A percentile compares a stretch with the other conserved stretches of the same genome.
These are phyloP conservation scores for Penelope pileata DNA, from an alignment of 2,113 vertebrate species.

Conservation along the genomic window DNA sequence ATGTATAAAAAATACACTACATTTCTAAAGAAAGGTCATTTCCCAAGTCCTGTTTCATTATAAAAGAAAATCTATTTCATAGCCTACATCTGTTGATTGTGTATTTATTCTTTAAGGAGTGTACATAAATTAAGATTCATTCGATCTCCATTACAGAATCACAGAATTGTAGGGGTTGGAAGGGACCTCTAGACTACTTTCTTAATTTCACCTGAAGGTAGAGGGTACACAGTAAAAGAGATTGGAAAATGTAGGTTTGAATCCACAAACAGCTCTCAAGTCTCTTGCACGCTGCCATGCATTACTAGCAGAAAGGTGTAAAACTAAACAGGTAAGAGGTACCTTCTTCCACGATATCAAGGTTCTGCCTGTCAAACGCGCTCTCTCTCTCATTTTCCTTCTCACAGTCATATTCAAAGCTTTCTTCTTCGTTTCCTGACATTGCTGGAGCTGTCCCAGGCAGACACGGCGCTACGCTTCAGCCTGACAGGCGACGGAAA, in stretches of 20 bases:
- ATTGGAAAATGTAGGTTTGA: not conserved
- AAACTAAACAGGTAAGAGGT: conserved; percentile 31
- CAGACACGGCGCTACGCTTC: not conserved
- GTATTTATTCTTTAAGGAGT: not conserved
- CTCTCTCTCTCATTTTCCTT: conserved; percentile 21
- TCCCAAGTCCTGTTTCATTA: not conserved
- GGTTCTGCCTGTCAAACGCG: not conserved
- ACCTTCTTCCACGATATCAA: conserved; percentile 84
- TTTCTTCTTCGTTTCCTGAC: conserved; percentile 78
- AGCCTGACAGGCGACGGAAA: not conserved
- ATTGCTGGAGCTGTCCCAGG: conserved; percentile 70
- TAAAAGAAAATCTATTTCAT: not conserved
- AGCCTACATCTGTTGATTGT: not conserved
- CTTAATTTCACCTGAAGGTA: not conserved
- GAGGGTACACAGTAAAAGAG: not conserved
- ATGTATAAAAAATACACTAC: not conserved
- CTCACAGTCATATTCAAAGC: conserved; percentile 74
- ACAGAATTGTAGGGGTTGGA: too few species aligned
- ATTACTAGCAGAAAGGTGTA: not conserved
- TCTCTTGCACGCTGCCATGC: not conserved
- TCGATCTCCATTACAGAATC: not conserved
- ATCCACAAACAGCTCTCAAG: not conserved
- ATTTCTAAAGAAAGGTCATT: not conserved
- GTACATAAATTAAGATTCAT: not conserved
- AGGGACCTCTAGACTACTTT: not conserved